phyloP scores from a whole-genome alignment of 2,797 vertebrate genomes.

The Gephyroberyx darwinii region DNA sequence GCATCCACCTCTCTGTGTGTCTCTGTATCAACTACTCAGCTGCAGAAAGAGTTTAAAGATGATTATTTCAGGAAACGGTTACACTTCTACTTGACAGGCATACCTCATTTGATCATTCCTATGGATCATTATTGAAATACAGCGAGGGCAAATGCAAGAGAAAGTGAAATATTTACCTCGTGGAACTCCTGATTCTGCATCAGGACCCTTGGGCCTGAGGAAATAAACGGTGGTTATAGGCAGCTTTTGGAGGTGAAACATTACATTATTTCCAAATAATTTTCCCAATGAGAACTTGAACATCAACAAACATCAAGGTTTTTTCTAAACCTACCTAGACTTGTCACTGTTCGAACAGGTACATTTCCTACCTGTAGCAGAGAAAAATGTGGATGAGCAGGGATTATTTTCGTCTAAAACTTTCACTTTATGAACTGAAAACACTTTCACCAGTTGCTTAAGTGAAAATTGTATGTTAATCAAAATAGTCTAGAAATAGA shows the following conservation, averaged over 20 bases:
- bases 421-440: neutral
- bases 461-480: neutral
- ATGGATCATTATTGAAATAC: neutral
- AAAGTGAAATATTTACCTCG: constrained; percentile 73
- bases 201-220: constrained; percentile 76
- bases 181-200: constrained; percentile 79
- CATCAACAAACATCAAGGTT: too few relatives aligned
- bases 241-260: neutral
- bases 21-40: constrained; percentile 20
- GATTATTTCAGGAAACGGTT: neutral
- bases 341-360: constrained; percentile 85
- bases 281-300: neutral
- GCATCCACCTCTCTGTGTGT: constrained; percentile 9
- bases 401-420: fast-evolving
- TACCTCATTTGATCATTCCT: neutral
- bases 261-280: neutral
- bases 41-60: constrained; percentile 41
- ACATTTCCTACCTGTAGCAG: constrained; percentile 83
- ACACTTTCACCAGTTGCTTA: neutral
- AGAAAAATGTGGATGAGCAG: constrained; percentile 9
- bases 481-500: neutral
- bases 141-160: neutral
- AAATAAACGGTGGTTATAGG: constrained; percentile 13
- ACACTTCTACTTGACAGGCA: neutral
- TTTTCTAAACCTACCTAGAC: constrained; percentile 75